Percentiles rank a stretch among this genome's conserved stretches.
These are phyloP conservation scores for Eristalinus aeneus DNA, from an alignment of 2,888 invertebrate genomes.

Conservation along the genomic window DNA sequence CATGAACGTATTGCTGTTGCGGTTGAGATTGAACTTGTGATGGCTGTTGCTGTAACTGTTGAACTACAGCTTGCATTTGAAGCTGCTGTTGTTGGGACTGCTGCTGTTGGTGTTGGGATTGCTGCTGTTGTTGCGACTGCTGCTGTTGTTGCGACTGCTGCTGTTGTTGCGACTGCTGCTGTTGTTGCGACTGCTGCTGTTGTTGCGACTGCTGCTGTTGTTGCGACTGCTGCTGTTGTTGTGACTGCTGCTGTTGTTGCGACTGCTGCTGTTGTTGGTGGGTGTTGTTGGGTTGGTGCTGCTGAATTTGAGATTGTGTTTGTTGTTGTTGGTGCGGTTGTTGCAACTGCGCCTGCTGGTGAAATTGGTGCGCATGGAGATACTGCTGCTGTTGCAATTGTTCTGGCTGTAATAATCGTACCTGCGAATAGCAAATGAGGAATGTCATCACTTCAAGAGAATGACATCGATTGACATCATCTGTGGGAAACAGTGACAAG, in stretches of 20 bases:
- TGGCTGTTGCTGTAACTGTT: background rate
- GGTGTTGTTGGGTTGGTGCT: background rate
- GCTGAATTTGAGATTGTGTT: background rate
- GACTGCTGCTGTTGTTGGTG: slow-evolving; percentile 13
- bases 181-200: background rate
- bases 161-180: background rate
- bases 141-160: background rate
- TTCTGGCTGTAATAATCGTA: background rate
- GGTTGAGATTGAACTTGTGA: background rate
- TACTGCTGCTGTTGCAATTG: background rate
- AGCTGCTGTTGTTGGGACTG: background rate
- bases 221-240: background rate
- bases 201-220: background rate
- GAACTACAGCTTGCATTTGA: background rate
- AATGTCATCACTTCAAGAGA: slow-evolving; percentile 35
- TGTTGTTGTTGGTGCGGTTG: background rate
- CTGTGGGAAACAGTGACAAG: background rate
- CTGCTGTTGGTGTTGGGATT: background rate
- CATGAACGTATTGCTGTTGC: slow-evolving; percentile 34
- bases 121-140: background rate
- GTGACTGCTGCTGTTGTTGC: background rate
- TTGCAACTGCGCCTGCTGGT: background rate
- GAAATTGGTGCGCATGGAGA: background rate
- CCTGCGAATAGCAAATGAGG: slow-evolving; percentile 32
- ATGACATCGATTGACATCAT: background rate